A percentile compares a stretch with the other conserved stretches of the same genome.
Conservation (phyloP, 1,140 invertebrate species). For the Scaptodrosophila lebanonensis region DNA sequence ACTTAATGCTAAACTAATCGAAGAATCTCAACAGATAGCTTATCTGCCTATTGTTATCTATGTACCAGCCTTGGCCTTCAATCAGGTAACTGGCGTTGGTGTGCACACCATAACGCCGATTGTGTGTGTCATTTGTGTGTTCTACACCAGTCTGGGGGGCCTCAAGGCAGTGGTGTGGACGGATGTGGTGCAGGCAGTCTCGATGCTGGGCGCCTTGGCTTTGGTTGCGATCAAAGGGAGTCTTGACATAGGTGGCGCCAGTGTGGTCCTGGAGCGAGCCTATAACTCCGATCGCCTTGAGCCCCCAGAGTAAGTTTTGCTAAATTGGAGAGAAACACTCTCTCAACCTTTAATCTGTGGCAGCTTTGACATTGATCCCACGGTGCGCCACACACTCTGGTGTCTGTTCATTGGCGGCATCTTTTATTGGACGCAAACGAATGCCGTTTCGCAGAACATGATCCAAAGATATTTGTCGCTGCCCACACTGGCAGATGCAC, state of each 20-base stretch:
- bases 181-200: conserved; percentile 87
- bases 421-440: conserved; percentile 86
- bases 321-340: not conserved
- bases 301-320: conserved; percentile 55
- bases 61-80: conserved; percentile 88
- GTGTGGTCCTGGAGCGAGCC: conserved; percentile 80
- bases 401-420: conserved; percentile 86
- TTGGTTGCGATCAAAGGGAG: conserved; percentile 84
- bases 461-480: conserved; percentile 83
- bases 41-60: conserved; percentile 91
- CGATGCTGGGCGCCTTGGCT: conserved; percentile 86
- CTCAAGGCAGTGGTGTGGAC: conserved; percentile 93
- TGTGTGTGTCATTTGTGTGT: conserved; percentile 88
- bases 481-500: conserved; percentile 82
- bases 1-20: not conserved
- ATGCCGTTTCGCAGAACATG: conserved; percentile 89
- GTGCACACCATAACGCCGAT: conserved; percentile 84
- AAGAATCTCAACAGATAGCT: conserved; percentile 45
- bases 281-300: conserved; percentile 67
- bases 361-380: conserved; percentile 86
- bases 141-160: conserved; percentile 90
- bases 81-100: conserved; percentile 87
- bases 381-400: conserved; percentile 89
- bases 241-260: conserved; percentile 81
- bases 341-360: not conserved